Evolutionary conservation across 2,797 vertebrate genomes (phyloP), one percentile per base, ranked within the genome.

Genomic region (Aplochiton taeniatus): DNA sequence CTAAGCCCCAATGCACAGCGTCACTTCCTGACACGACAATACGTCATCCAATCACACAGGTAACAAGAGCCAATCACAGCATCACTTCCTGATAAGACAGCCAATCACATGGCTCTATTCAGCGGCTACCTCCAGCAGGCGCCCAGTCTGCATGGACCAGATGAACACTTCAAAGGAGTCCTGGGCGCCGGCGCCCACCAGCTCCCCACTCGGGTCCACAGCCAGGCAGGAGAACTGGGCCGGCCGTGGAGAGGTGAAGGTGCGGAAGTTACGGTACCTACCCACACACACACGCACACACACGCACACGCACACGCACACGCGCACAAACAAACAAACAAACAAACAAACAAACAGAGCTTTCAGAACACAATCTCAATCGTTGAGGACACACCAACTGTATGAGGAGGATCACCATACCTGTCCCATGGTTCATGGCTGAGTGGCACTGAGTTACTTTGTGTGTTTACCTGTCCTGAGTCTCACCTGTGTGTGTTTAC

Each of bases 241-340:
- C 0, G 96, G 96, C 11, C 93, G 93, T 0, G 97, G 96, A 0
- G 97, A 98, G 0, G 98, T 98, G 76, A 99, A 94, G 0, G 96
- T 98, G 11, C 97, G 91, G 88, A 99, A 99, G 88, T 99, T 99
- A n/a, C 97, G 94, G 86, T 99, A 99, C 65, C 98, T 99, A 84
- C 56, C 20, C 61, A 51, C n/a, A 49, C 4, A 70, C 18, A 62
- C 11, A 3, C 52, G 11, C 31, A 16, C 8, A 44, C 42, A 51
- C 49, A 53, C 31, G 0, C 1, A 43, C 52, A 44, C 17, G 9
- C 11, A 1, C 5, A 31, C 16, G 8, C 12, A 11, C 4, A 9
- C 65, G 11, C 31, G 9, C 41, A 47, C 11, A 11, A 1, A 1
- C 9, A 4, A n/a, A 42, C 18, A 12, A 31, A 31, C 31, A 31